Percentiles rank a stretch among this genome's conserved stretches.
These are phyloP conservation scores for Ahaetulla prasina DNA, from an alignment of 2,113 vertebrate genomes.

Conservation along the genomic window DNA sequence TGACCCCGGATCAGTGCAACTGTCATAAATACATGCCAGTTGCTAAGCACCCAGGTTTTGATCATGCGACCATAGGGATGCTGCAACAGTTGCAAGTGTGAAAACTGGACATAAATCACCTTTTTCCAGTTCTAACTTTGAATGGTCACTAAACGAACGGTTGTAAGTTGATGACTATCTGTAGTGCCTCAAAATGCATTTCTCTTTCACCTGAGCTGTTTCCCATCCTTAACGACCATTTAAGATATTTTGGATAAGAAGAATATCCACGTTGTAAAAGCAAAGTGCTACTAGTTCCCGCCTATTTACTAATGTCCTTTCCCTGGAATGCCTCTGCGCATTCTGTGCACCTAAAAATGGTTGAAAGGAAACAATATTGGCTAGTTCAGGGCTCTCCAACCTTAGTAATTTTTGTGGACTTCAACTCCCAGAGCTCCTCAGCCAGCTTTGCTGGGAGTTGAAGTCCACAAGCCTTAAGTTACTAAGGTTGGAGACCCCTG, in stretches of 20 bases:
- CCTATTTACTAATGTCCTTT: not conserved
- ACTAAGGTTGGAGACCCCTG: no score
- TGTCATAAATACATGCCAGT: not conserved
- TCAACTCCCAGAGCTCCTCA: no score
- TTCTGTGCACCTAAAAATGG: not conserved
- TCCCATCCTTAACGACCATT: not conserved
- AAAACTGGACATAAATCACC: not conserved
- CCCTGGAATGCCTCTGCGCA: not conserved
- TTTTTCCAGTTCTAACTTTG: not conserved
- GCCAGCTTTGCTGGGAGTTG: no score
- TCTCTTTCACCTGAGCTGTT: not conserved
- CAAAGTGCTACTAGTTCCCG: not conserved
- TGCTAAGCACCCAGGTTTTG: not conserved
- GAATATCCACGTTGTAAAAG: not conserved
- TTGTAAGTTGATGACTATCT: not conserved
- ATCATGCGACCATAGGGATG: not conserved
- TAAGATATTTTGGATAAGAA: not conserved
- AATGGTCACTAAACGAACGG: not conserved
- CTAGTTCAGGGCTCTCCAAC: no score
- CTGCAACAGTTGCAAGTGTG: not conserved
- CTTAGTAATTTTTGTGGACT: no score
- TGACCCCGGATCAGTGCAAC: not conserved
- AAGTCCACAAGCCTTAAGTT: no score
- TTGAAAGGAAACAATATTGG: not conserved
- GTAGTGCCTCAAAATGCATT: not conserved